phyloP scores from a whole-genome alignment of 2,797 vertebrate species.

The Sebastes diaconus region DNA sequence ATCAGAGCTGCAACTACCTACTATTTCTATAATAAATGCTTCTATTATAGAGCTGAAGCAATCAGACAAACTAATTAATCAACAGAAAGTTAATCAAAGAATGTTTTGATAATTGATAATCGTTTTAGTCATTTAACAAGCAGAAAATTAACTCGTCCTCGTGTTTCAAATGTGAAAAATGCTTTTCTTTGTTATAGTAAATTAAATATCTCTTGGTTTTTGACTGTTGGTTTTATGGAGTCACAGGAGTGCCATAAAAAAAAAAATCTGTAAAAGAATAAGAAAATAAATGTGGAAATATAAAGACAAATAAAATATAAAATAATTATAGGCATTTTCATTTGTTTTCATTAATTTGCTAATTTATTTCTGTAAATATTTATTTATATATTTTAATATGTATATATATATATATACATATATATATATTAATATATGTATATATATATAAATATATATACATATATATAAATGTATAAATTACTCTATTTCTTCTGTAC shows the following conservation, averaged over 20 bases:
- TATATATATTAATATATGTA: background rate
- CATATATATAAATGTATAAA: too few species aligned
- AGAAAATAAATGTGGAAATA: too few species aligned
- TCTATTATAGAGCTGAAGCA: background rate
- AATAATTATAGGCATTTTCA: too few species aligned
- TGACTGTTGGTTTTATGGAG: too few species aligned
- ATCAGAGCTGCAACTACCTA: background rate
- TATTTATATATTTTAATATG: background rate
- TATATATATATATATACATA: too few species aligned
- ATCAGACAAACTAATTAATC: background rate
- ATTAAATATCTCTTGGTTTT: background rate
- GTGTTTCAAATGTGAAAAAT: background rate
- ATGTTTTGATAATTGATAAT: background rate
- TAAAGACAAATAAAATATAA: too few species aligned
- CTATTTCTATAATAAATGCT: fast-evolving
- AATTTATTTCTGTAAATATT: too few species aligned
- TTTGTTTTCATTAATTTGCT: too few species aligned
- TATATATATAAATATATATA: background rate
- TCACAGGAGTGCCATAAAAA: too few species aligned
- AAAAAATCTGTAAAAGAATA: too few species aligned
- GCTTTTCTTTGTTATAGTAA: background rate
- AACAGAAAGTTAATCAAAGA: background rate
- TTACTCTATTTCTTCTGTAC: fast-evolving
- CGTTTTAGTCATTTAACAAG: background rate
- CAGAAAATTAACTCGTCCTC: background rate